Evolutionary conservation across 37 sponge, comb jelly and placozoan species (phyloP).

Genomic region (Eunapius fragilis): DNA sequence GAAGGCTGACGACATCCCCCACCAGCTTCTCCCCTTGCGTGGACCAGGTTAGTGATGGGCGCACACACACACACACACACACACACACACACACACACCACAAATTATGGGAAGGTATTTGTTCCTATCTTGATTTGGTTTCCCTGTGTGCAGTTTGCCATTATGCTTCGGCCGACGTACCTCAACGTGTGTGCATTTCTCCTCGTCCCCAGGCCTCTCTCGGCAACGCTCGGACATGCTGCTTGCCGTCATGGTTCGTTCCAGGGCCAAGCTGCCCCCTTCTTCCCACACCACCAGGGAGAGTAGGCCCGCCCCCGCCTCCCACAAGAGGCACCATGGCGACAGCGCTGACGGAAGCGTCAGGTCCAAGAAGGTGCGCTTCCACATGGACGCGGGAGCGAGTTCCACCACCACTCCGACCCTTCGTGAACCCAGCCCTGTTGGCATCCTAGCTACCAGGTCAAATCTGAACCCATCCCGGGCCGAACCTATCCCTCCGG

Average conservation of each 20-base stretch:
- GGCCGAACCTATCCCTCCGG: too few relatives aligned
- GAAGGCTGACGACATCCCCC: conserved; percentile 21
- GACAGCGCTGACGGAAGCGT: not conserved
- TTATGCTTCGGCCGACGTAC: too few relatives aligned
- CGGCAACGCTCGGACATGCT: conserved; percentile 17
- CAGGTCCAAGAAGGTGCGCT: not conserved
- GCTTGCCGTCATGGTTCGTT: conserved; percentile 61
- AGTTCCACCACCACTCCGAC: too few relatives aligned
- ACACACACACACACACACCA: too few relatives aligned
- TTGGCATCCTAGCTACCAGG: too few relatives aligned
- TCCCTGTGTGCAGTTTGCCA: too few relatives aligned
- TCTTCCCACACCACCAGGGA: not conserved
- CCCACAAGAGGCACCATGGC: conserved; percentile 29
- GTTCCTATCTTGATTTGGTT: too few relatives aligned
- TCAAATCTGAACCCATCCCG: too few relatives aligned
- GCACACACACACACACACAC: too few relatives aligned
- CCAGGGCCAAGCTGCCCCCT: not conserved
- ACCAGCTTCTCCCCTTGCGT: conserved; percentile 28
- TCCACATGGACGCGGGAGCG: conserved; percentile 32
- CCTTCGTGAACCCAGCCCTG: too few relatives aligned
- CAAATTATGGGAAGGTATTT: too few relatives aligned
- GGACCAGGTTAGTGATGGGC: conserved; percentile 53
- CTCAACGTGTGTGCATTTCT: not conserved
- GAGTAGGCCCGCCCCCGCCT: not conserved
- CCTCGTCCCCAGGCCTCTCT: conserved; percentile 47